Percentiles rank a stretch among this genome's conserved stretches.
Evolutionary conservation across 2,888 invertebrate species (phyloP).

Genomic region (Alentia gelatinosa): DNA sequence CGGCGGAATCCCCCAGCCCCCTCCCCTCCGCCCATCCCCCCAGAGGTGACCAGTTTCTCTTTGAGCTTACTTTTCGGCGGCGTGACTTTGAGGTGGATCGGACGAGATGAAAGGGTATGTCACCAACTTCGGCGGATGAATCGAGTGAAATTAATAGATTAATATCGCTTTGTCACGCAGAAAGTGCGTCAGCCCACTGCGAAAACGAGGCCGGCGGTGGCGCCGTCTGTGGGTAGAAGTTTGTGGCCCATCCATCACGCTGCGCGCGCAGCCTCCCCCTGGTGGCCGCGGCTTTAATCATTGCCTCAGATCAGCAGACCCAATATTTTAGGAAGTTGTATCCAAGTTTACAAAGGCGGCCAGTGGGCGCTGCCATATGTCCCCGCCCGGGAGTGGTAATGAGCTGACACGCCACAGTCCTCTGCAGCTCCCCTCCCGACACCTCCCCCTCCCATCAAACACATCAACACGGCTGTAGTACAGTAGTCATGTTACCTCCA

Average conservation of each 20-base stretch:
- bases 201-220: constrained; percentile 29
- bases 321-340: constrained; percentile 52
- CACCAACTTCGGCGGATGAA: constrained; percentile 25
- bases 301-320: constrained; percentile 8
- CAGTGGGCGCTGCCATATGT: constrained; percentile 29
- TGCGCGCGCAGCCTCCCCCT: constrained; percentile 39
- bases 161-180: constrained; percentile 52
- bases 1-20: neutral
- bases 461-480: no score
- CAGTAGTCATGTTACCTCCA: no score
- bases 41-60: neutral
- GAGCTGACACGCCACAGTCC: constrained; percentile 21
- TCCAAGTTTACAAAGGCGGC: constrained; percentile 43
- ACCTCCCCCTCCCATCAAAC: neutral
- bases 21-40: neutral
- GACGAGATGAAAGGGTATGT: constrained; percentile 44
- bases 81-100: neutral
- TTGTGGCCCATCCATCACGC: neutral
- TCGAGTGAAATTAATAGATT: constrained; percentile 48
- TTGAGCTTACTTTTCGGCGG: constrained; percentile 24
- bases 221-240: constrained; percentile 29
- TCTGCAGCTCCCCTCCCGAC: neutral
- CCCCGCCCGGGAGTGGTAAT: neutral
- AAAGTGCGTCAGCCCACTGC: constrained; percentile 1
- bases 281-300: constrained; percentile 35